These are phyloP conservation scores for Tympanuchus pallidicinctus DNA, from an alignment of 2,113 vertebrate species.

Conservation along the genomic window DNA sequence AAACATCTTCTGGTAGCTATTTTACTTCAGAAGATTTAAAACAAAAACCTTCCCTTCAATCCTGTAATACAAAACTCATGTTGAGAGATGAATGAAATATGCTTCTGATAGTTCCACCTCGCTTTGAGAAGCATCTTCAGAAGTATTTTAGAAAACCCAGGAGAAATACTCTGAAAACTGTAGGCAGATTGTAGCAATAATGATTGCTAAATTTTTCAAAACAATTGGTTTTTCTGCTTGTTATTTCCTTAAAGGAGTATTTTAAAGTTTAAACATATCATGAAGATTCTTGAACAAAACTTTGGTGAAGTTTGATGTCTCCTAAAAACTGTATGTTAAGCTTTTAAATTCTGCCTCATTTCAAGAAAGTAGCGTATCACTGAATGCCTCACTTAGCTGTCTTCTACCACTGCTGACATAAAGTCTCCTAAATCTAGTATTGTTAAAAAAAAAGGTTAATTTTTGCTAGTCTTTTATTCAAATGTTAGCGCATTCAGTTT, in stretches of 20 bases:
- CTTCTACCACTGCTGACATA: not conserved
- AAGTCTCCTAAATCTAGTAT: conserved; percentile 7
- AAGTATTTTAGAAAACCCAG: not conserved
- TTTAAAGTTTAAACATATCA: not conserved
- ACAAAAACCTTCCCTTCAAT: not conserved
- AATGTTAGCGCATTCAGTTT: conserved; percentile 14
- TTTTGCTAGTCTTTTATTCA: conserved; percentile 26
- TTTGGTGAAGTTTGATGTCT: not conserved
- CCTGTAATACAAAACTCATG: not conserved
- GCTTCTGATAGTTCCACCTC: not conserved
- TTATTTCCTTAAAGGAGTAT: not conserved
- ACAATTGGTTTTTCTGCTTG: not conserved
- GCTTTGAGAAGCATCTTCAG: not conserved
- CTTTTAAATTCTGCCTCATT: not conserved
- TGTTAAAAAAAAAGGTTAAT: conserved; percentile 8
- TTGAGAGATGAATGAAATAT: not conserved
- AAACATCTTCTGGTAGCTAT: not conserved
- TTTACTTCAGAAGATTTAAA: not conserved
- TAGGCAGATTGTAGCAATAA: not conserved
- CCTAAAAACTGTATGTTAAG: not conserved
- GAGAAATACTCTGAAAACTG: not conserved
- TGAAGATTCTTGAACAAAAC: not conserved
- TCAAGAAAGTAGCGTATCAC: not conserved
- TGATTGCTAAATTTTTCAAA: not conserved
- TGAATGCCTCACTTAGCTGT: not conserved